Conservation (phyloP, 2,797 vertebrate species). For the Pampus argenteus region DNA sequence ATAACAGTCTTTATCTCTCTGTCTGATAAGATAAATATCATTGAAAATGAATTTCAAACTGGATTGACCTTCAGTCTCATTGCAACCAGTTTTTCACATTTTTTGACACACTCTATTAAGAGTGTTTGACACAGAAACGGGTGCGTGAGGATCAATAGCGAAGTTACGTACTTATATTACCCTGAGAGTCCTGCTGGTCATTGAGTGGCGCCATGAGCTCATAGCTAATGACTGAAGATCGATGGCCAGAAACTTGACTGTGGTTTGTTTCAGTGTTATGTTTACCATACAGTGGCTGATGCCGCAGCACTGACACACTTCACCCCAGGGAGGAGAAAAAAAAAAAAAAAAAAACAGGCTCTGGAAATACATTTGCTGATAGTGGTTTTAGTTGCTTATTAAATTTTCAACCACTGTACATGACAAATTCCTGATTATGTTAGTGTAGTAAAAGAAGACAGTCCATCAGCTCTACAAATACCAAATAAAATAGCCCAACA, state of each 20-base stretch:
- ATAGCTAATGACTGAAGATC: constrained; percentile 87
- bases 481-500: constrained; percentile 29
- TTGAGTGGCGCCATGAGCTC: constrained; percentile 84
- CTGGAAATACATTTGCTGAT: constrained; percentile 58
- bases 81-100: constrained; percentile 13
- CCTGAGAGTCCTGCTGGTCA: constrained; percentile 75
- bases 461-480: constrained; percentile 33
- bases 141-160: constrained; percentile 75
- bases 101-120: constrained; percentile 70
- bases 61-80: constrained; percentile 13
- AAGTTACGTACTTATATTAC: constrained; percentile 78
- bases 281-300: constrained; percentile 75
- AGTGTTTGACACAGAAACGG: constrained; percentile 77
- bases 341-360: constrained; percentile 37
- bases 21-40: background rate
- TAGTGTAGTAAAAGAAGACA: constrained; percentile 43
- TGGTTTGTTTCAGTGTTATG: constrained; percentile 82
- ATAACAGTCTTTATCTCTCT: background rate
- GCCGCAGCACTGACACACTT: constrained; percentile 69
- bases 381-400: constrained; percentile 63
- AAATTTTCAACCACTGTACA: constrained; percentile 59
- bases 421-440: constrained; percentile 51
- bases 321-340: constrained; percentile 53
- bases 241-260: constrained; percentile 82
- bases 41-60: background rate